phyloP scores from a whole-genome alignment of 2,888 invertebrate species.

The Eretmocerus hayati region DNA sequence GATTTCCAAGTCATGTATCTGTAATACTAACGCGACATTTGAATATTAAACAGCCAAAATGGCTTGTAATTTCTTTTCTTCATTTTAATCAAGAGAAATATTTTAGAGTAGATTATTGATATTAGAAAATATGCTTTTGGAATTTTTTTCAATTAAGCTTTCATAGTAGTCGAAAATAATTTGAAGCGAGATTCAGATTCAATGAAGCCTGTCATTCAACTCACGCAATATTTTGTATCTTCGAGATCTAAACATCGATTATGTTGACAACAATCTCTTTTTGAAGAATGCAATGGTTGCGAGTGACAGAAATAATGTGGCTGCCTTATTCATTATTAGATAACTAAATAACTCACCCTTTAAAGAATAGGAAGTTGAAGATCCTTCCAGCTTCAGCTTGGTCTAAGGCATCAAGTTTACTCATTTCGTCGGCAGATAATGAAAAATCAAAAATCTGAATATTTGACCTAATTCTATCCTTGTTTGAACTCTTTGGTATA shows the following conservation, averaged over 20 bases:
- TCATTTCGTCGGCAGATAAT: conserved; percentile 52
- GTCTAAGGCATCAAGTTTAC: conserved; percentile 54
- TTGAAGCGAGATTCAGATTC: not conserved
- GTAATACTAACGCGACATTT: too few species aligned
- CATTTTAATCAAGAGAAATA: too few species aligned
- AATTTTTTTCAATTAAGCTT: too few species aligned
- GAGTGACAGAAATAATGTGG: too few species aligned
- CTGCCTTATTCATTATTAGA: too few species aligned
- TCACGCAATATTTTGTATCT: not conserved
- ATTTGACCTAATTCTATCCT: conserved; percentile 63
- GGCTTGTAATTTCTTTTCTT: too few species aligned
- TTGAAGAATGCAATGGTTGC: too few species aligned
- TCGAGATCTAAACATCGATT: not conserved
- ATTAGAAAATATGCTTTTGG: too few species aligned
- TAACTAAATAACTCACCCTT: conserved; percentile 35
- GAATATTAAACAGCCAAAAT: too few species aligned
- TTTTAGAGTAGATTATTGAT: too few species aligned
- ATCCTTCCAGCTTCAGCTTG: conserved; percentile 58
- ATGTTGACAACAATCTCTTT: not conserved
- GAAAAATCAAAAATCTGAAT: conserved; percentile 62
- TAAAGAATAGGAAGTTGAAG: conserved; percentile 56
- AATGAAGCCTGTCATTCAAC: not conserved
- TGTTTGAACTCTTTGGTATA: conserved; percentile 73
- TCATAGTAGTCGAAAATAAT: not conserved
- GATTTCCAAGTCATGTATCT: too few species aligned